Percentiles rank a stretch among this genome's conserved stretches.
Evolutionary conservation across 2,113 vertebrate species (phyloP).

Genomic region (Lophotis ruficrista): DNA sequence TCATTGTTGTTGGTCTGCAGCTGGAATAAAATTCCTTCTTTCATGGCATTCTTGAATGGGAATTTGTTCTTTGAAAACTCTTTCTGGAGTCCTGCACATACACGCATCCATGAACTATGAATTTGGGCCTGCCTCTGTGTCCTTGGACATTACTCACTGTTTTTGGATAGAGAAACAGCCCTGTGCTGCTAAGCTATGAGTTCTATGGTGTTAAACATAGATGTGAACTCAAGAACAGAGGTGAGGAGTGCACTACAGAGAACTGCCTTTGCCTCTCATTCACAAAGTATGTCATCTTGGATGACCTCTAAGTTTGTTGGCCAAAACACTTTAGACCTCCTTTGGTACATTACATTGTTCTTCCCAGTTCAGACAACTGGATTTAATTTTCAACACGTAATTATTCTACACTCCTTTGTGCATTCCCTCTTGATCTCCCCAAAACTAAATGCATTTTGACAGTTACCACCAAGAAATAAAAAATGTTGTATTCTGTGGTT

Average conservation of each 20-base stretch:
- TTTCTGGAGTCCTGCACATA: not conserved
- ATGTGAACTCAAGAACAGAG: not conserved
- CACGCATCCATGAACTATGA: not conserved
- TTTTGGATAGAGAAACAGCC: not conserved
- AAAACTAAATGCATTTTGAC: conserved; percentile 49
- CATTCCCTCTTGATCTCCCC: not conserved
- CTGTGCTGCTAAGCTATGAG: not conserved
- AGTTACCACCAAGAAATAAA: conserved; percentile 48
- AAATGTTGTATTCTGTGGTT: not conserved
- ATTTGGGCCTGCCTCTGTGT: not conserved
- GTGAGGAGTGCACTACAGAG: not conserved
- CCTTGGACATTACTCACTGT: not conserved
- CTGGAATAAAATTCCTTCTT: not conserved
- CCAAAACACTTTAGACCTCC: conserved; percentile 40
- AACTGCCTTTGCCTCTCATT: conserved; percentile 3
- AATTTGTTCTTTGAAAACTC: not conserved
- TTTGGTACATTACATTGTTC: conserved; percentile 48
- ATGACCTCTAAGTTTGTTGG: conserved; percentile 22
- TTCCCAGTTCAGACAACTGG: conserved; percentile 41
- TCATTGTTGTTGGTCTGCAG: not conserved
- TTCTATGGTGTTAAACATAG: not conserved
- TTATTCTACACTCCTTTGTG: conserved; percentile 48
- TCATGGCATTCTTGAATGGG: not conserved
- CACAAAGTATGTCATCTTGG: conserved; percentile 8
- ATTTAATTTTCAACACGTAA: conserved; percentile 60